These are phyloP conservation scores for Gymnoscopelus braueri DNA, from an alignment of 2,797 vertebrate genomes.

Conservation along the genomic window DNA sequence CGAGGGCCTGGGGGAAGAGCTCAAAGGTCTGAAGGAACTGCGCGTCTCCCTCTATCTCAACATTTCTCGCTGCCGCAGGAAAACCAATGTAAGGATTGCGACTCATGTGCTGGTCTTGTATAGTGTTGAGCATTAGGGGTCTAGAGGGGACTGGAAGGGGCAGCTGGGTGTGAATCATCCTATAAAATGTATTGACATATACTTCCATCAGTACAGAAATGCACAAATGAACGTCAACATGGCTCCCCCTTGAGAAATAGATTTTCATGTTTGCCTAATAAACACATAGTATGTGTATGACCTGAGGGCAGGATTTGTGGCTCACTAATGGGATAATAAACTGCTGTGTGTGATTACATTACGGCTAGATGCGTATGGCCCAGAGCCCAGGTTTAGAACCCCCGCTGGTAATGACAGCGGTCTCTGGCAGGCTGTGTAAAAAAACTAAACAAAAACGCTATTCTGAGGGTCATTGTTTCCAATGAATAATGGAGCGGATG, in stretches of 20 bases:
- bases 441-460: conserved; percentile 46
- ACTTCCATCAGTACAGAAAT: conserved; percentile 48
- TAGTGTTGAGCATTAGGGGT: conserved; percentile 47
- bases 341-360: conserved; percentile 47
- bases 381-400: conserved; percentile 59
- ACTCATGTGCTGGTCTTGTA: conserved; percentile 30
- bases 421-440: conserved; percentile 68
- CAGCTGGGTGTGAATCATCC: conserved; percentile 24
- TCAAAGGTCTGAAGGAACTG: conserved; percentile 93
- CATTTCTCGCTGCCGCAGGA: conserved; percentile 95
- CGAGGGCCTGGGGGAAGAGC: conserved; percentile 93
- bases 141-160: not conserved
- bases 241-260: conserved; percentile 42
- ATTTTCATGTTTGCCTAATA: conserved; percentile 37
- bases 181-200: conserved; percentile 58
- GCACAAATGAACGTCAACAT: conserved; percentile 13
- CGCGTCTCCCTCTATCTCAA: conserved; percentile 95
- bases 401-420: conserved; percentile 64
- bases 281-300: conserved; percentile 46
- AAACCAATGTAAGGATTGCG: conserved; percentile 91
- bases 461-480: conserved; percentile 68
- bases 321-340: conserved; percentile 58
- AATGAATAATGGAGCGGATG: conserved; percentile 75
- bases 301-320: conserved; percentile 48
- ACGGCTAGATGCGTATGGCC: conserved; percentile 62